Conservation (phyloP, 2,888 invertebrate genomes). For the Callosobruchus maculatus region DNA sequence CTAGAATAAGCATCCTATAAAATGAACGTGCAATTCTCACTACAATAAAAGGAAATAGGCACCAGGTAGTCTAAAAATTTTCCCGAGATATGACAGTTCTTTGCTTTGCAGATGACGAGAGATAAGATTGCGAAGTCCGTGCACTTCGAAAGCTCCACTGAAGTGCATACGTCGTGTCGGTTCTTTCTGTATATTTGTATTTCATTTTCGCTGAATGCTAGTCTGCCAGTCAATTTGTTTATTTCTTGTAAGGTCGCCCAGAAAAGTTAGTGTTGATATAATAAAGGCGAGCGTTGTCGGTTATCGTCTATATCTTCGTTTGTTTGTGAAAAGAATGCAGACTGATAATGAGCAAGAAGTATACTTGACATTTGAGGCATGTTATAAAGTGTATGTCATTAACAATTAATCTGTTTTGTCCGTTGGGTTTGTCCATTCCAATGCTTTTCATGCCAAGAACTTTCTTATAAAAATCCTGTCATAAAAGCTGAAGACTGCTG, state of each 20-base stretch:
- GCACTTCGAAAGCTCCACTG: background rate
- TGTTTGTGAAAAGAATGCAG: background rate
- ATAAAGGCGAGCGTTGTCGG: background rate
- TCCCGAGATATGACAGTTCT: background rate
- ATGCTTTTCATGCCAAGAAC: too few species aligned
- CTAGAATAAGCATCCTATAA: too few species aligned
- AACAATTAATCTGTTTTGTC: too few species aligned
- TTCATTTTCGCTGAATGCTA: background rate
- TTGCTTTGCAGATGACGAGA: background rate
- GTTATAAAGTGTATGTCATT: too few species aligned
- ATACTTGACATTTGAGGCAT: too few species aligned
- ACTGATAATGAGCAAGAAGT: too few species aligned
- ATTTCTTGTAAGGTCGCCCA: background rate
- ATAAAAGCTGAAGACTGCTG: too few species aligned
- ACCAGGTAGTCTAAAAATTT: background rate
- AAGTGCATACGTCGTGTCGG: background rate
- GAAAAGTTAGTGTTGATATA: background rate
- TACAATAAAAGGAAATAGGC: background rate
- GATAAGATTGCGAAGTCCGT: background rate
- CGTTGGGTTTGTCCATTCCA: too few species aligned
- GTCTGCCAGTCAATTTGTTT: background rate
- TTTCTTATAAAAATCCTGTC: too few species aligned
- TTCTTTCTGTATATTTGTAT: background rate
- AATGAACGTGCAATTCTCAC: too few species aligned
- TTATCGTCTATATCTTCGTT: background rate